Percentiles rank a stretch among this genome's conserved stretches.
Conservation (phyloP, 2,113 vertebrate genomes). For the Podilymbus podiceps region DNA sequence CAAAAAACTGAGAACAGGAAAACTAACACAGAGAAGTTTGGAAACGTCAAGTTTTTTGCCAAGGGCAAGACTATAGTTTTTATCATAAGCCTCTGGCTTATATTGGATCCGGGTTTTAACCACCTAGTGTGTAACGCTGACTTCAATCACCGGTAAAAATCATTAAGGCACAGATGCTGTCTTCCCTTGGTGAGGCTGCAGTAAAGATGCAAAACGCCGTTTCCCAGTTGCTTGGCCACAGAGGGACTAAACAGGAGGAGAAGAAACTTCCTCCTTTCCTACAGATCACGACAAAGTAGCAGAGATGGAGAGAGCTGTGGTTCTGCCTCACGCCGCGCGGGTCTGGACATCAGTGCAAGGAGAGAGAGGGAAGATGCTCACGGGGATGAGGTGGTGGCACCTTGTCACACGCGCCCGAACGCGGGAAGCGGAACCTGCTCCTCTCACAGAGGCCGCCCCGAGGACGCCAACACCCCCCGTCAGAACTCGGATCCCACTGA, state of each 20-base stretch:
- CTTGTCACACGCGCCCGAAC: accelerated
- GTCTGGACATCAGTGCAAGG: neutral
- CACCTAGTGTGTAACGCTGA: neutral
- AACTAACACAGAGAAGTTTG: neutral
- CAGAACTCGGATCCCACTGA: accelerated
- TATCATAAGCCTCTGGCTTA: neutral
- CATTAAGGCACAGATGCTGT: constrained; percentile 25
- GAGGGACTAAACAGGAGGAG: neutral
- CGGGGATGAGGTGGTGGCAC: neutral
- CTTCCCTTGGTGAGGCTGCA: neutral
- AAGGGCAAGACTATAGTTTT: neutral
- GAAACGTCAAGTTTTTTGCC: neutral
- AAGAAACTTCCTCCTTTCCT: neutral
- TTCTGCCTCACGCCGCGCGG: neutral
- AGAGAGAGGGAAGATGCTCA: neutral
- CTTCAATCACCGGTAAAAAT: neutral
- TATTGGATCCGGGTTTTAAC: neutral
- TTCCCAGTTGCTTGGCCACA: neutral
- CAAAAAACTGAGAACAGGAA: neutral
- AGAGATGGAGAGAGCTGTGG: neutral
- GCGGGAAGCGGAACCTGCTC: neutral
- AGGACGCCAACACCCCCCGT: neutral
- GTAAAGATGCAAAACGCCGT: neutral
- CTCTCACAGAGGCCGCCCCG: neutral
- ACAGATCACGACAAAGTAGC: accelerated